Evolutionary conservation across 2,888 invertebrate genomes (phyloP), one percentile per base, ranked within the genome.

Genomic region (Heteromurus nitidus): DNA sequence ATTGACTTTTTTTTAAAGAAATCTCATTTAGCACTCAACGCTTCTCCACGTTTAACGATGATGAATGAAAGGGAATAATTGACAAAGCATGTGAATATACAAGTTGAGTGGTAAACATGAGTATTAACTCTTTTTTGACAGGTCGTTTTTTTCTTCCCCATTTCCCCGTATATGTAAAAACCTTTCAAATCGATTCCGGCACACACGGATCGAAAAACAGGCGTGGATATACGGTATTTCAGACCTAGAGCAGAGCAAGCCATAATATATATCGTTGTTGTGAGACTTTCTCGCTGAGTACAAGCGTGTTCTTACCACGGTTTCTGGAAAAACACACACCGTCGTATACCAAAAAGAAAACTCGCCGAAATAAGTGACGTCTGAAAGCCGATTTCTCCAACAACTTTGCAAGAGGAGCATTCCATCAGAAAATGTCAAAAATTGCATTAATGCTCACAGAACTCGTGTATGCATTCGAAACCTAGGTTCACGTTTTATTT

Each of bases 351-450:
- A n/a, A n/a, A n/a, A n/a, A n/a, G n/a, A n/a, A n/a, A n/a, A n/a
- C n/a, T n/a, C n/a, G n/a, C n/a, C n/a, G n/a, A n/a, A n/a, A n/a
- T n/a, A n/a, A n/a, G n/a, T n/a, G n/a, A n/a, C n/a, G n/a, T n/a
- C n/a, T n/a, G n/a, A n/a, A n/a, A n/a, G n/a, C n/a, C n/a, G n/a
- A n/a, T n/a, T n/a, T n/a, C n/a, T n/a, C n/a, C n/a, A n/a, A n/a
- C n/a, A n/a, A n/a, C n/a, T n/a, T n/a, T n/a, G n/a, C n/a, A n/a
- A n/a, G n/a, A 26, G n/a, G 9, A 58, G 9, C 31, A 60, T 68
- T 67, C 75, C 75, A 58, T 55, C 58, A 28, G 69, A 65, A 79
- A 79, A 79, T 79, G 79, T 79, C 79, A 79, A 79, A n/a, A 79
- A 79, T 79, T 65, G 70, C 72, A 79, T 72, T 70, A 79, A 79